Evolutionary conservation across 2,113 vertebrate genomes (phyloP).

Genomic region (Lanius collurio): DNA sequence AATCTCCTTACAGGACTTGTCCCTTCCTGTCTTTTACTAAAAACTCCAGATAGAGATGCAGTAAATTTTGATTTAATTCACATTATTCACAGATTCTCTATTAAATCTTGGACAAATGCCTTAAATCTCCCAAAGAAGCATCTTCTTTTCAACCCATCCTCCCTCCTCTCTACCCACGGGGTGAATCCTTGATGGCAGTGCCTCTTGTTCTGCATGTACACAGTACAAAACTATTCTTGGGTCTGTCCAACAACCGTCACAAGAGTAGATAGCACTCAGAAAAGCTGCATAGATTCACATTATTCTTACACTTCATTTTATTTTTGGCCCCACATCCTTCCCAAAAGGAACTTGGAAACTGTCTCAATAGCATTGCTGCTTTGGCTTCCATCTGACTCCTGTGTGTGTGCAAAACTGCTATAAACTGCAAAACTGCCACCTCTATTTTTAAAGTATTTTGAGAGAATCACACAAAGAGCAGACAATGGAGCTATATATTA

Average conservation of each 20-base stretch:
- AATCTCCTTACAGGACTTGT: not conserved
- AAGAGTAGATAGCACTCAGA: not conserved
- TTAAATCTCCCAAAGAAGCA: not conserved
- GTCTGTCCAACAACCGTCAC: not conserved
- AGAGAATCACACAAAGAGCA: not conserved
- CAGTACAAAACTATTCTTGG: not conserved
- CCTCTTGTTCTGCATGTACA: not conserved
- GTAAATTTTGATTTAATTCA: not conserved
- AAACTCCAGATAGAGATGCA: not conserved
- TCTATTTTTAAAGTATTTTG: slow-evolving; percentile 23
- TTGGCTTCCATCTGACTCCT: not conserved
- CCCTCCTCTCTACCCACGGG: not conserved
- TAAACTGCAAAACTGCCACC: not conserved
- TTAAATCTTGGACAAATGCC: not conserved
- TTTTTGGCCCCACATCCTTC: slow-evolving; percentile 57
- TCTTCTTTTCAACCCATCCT: not conserved
- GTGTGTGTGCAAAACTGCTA: slow-evolving; percentile 1
- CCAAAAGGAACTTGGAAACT: slow-evolving; percentile 43
- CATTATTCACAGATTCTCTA: not conserved
- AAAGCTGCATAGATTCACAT: slow-evolving; percentile 20
- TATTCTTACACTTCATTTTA: slow-evolving; percentile 38
- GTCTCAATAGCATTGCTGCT: not conserved
- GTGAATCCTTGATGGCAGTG: not conserved
- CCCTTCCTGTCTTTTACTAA: not conserved
- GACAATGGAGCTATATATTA: slow-evolving; percentile 17